These are phyloP conservation scores for Platygyra sinensis DNA, from an alignment of 64 coral and sea anemone species.

Conservation along the genomic window DNA sequence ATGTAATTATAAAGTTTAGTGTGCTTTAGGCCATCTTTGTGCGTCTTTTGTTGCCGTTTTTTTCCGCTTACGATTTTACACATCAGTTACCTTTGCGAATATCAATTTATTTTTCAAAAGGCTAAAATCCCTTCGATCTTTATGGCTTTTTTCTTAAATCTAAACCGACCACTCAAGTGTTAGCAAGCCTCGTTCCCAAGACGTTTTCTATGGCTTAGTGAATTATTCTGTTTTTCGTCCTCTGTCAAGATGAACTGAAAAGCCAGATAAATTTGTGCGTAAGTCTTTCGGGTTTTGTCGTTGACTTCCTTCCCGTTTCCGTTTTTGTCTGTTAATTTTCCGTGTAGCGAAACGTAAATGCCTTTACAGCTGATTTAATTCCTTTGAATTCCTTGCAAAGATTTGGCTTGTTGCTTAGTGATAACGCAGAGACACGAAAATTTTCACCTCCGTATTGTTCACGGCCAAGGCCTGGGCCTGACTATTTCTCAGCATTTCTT, in stretches of 20 bases:
- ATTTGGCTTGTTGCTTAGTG: not conserved
- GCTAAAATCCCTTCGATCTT: not conserved
- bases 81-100: not conserved
- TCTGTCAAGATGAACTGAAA: not conserved
- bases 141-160: not conserved
- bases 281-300: not conserved
- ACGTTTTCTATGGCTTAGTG: no score
- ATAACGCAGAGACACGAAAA: not conserved
- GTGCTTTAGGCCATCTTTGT: not conserved
- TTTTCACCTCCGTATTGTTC: not conserved
- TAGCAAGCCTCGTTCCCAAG: no score
- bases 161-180: no score
- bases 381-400: not conserved
- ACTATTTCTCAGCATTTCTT: slow-evolving; percentile 19
- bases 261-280: not conserved
- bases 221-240: not conserved
- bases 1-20: not conserved
- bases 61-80: not conserved
- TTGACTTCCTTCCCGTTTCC: not conserved
- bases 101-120: not conserved
- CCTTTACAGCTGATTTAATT: not conserved
- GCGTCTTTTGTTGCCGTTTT: no score
- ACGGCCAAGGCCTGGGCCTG: slow-evolving; percentile 3
- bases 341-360: not conserved
- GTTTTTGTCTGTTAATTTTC: not conserved